Percentiles rank a stretch among this genome's conserved stretches.
Conservation (phyloP, 2,113 vertebrate genomes). For the Procavia capensis region DNA sequence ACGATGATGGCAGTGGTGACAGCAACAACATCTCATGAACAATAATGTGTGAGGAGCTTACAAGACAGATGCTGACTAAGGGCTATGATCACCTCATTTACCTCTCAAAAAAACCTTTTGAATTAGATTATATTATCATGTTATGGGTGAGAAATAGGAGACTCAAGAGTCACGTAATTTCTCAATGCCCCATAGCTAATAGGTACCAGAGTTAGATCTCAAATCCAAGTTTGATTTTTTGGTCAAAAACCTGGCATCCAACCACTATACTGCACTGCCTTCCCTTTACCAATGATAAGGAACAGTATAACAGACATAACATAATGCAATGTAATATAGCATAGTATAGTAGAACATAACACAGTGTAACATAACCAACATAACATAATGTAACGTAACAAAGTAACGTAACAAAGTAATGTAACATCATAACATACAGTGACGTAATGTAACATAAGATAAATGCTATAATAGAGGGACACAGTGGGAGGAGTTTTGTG, state of each 20-base stretch:
- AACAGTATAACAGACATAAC: no score
- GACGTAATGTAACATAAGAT: neutral
- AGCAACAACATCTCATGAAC: neutral
- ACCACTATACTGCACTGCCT: accelerated
- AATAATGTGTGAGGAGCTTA: neutral
- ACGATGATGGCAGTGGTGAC: neutral
- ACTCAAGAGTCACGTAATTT: neutral
- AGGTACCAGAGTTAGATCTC: neutral
- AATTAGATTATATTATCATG: neutral
- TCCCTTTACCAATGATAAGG: neutral
- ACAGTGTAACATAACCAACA: no score
- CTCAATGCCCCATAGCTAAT: neutral
- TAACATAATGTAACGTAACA: no score
- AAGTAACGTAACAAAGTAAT: no score
- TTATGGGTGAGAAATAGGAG: neutral
- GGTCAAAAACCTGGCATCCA: neutral
- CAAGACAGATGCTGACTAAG: neutral
- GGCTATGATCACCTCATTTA: neutral
- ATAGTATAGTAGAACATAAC: no score
- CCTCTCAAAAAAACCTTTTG: neutral
- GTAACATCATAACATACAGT: no score
- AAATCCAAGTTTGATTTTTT: neutral
- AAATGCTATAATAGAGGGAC: neutral
- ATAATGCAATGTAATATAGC: no score
- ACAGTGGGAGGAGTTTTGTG: neutral